Percentiles rank a stretch among this genome's conserved stretches.
Evolutionary conservation across 2,113 vertebrate species (phyloP).

Genomic region (Brachypodius melanocephalos): DNA sequence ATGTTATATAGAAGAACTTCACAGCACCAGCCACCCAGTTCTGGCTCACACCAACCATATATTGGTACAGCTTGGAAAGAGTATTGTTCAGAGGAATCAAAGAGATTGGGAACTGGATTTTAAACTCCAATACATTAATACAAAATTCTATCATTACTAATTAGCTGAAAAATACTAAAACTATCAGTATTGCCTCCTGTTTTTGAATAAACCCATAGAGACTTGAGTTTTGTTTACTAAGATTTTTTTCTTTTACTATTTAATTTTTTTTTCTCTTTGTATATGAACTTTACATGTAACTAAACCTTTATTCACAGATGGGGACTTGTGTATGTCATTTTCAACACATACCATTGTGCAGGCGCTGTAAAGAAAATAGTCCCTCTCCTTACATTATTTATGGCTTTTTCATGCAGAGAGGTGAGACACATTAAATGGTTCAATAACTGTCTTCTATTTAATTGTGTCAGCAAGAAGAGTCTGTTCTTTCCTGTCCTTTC

Average conservation of each 20-base stretch:
- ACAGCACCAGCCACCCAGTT: background rate
- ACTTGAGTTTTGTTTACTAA: background rate
- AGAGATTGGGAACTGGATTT: background rate
- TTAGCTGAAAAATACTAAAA: background rate
- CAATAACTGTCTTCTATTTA: constrained; percentile 44
- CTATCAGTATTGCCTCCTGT: background rate
- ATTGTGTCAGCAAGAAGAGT: constrained; percentile 25
- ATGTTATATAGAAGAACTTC: background rate
- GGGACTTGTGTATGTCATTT: background rate
- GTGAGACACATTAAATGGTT: constrained; percentile 47
- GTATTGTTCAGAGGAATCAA: background rate
- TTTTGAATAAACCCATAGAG: background rate
- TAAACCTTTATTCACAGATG: background rate
- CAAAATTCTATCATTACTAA: background rate
- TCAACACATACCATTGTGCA: constrained; percentile 11
- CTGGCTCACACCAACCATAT: background rate
- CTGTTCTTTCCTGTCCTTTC: constrained; percentile 9
- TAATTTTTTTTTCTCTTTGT: background rate
- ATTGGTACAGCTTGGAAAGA: background rate
- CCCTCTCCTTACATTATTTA: constrained; percentile 47
- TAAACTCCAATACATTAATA: background rate
- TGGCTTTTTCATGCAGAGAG: constrained; percentile 15
- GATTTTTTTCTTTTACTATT: background rate
- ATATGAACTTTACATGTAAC: background rate
- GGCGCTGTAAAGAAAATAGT: background rate